Evolutionary conservation across 2,888 invertebrate genomes (phyloP).

Genomic region (Cataglyphis altisquamis): DNA sequence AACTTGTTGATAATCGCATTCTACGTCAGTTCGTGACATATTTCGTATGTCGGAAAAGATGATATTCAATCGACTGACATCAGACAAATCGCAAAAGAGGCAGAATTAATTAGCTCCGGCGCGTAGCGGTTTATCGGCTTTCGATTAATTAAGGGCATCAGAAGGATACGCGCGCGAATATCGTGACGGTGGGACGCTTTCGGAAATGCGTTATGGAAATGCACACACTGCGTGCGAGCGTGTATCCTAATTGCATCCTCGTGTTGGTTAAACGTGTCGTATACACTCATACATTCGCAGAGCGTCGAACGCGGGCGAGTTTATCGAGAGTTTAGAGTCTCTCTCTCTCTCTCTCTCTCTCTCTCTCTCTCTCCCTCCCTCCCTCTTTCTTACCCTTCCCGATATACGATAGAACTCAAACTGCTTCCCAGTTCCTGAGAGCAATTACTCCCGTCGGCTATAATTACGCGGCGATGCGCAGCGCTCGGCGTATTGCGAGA

Average conservation of each 20-base stretch:
- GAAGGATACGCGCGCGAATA: slow-evolving; percentile 1
- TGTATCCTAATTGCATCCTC: background rate
- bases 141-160: slow-evolving; percentile 27
- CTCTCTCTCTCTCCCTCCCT: no score
- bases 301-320: slow-evolving; percentile 53
- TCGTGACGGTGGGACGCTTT: slow-evolving; percentile 13
- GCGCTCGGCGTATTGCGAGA: slow-evolving; percentile 56
- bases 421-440: slow-evolving; percentile 71
- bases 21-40: background rate
- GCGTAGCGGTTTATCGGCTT: slow-evolving; percentile 25
- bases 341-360: background rate
- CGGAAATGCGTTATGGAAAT: slow-evolving; percentile 63
- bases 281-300: slow-evolving; percentile 20
- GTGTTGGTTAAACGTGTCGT: background rate
- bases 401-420: slow-evolving; percentile 65
- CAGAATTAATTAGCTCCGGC: slow-evolving; percentile 22
- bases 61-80: background rate
- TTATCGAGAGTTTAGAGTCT: slow-evolving; percentile 61
- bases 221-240: background rate
- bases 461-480: slow-evolving; percentile 71
- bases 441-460: slow-evolving; percentile 74
- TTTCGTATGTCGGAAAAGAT: background rate
- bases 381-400: slow-evolving; percentile 38
- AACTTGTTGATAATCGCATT: background rate
- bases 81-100: background rate